Base-by-base conservation (phyloP, 2,888 invertebrate genomes). In the Leptinotarsa haldemani region DNA sequence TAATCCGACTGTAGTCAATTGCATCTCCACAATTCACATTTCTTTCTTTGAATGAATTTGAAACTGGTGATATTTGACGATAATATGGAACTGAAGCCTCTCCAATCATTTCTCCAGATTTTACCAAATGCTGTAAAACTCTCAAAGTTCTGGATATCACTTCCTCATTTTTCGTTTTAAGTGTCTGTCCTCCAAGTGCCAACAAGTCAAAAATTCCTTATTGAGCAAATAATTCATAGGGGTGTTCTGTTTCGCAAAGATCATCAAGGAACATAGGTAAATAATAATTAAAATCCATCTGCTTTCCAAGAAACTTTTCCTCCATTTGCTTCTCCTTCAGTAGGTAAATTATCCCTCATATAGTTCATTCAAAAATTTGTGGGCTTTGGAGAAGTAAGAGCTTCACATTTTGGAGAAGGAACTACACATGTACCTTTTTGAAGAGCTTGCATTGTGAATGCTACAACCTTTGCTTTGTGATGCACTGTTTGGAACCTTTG, bases 1-100 rank as follows among this genome's bases (percentile, higher is more conserved):
- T 92, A 82, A 95, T 93, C 81, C 97, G 94, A 16, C 94, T 92
- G 87, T 97, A 97, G 86, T 98, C 97, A 74, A 98, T 96, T 25
- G 93, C 93, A 83, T 96, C 95, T 0, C 97, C 97, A 78, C 94
- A 90, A 86, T 97, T 97, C 73, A 93, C 90, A 85, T 95, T 97
- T 86, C 90, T 93, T 81, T 95, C 93, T 88, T 96, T 97, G 85
- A 95, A 95, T 40, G 96, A 90, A 89, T 97, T 97, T 74, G 97
- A 91, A 71, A 93, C 92, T 1, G 98, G 98, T 73, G 99, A 89
- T 79, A 99, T 93, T 88, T 98, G 98, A 77, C 98, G 89, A 88
- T 98, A 99, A 89, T 98, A 98, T 0, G 98, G 98, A n/a, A 98
- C 97, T 40, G 99, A 89, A 0, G 97, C 96, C 83, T 97, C 96